phyloP scores from a whole-genome alignment of 2,888 invertebrate genomes.

The Shargacucullia verbasci region DNA sequence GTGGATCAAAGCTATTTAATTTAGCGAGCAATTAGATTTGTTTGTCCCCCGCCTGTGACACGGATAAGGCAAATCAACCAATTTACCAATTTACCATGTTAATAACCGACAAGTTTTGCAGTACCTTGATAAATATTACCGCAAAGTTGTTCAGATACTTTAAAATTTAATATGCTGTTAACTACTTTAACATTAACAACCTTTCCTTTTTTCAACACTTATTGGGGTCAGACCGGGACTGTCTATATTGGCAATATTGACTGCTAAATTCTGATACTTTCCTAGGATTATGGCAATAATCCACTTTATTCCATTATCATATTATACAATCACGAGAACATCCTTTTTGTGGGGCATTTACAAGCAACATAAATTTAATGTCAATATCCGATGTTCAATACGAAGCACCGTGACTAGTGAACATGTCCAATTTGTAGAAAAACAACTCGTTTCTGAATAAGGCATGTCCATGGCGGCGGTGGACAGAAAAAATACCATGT shows the following conservation, averaged over 20 bases:
- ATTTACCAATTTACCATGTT: no score
- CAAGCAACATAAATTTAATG: constrained; percentile 9
- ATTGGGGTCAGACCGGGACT: no score
- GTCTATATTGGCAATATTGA: no score
- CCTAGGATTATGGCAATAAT: no score
- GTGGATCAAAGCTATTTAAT: constrained; percentile 35
- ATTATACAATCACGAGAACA: constrained; percentile 5
- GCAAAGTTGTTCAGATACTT: neutral
- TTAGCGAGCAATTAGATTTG: constrained; percentile 47
- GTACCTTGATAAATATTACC: constrained; percentile 17
- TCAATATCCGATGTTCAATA: constrained; percentile 6
- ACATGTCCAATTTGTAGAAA: constrained; percentile 45
- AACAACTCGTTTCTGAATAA: constrained; percentile 43
- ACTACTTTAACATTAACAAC: no score
- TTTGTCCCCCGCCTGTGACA: constrained; percentile 36
- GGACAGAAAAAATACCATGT: constrained; percentile 52
- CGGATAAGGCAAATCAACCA: constrained; percentile 26
- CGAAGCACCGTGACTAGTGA: constrained; percentile 12
- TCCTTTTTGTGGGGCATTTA: neutral
- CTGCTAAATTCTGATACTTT: no score
- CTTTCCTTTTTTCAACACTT: no score
- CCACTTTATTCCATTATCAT: neutral
- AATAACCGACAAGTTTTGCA: constrained; percentile 24
- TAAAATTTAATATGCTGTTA: no score
- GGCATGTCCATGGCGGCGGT: constrained; percentile 33